Percentiles rank a stretch among this genome's conserved stretches.
phyloP scores from a whole-genome alignment of 2,113 vertebrate species.

The Oreocharis arfaki region DNA sequence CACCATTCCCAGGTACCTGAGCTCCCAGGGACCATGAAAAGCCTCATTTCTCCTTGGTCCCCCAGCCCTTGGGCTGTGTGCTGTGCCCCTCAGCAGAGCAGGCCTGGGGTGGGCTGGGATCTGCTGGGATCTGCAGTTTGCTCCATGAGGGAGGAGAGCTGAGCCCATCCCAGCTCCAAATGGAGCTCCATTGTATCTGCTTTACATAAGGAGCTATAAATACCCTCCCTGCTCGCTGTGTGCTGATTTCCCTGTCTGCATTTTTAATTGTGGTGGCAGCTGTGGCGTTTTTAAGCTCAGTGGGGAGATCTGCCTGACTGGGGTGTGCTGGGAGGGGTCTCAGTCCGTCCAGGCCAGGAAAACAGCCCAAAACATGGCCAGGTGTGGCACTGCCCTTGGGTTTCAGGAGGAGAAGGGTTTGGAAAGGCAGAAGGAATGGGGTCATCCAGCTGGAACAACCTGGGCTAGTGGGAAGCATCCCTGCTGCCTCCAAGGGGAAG shows the following conservation, averaged over 20 bases:
- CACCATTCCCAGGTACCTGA: background rate
- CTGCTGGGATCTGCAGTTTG: background rate
- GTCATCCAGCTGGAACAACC: background rate
- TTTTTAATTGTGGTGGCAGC: conserved; percentile 11
- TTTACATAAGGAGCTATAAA: conserved; percentile 2
- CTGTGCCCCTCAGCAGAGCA: no score
- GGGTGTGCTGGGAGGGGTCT: background rate
- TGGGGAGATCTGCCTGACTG: background rate
- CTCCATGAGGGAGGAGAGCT: background rate
- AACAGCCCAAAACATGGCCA: rapidly evolving
- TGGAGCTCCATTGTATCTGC: background rate
- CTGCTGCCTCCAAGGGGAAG: background rate
- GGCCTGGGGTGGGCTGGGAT: background rate
- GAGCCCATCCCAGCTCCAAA: background rate
- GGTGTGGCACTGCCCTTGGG: background rate
- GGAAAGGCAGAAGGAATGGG: background rate
- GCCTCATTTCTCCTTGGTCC: rapidly evolving
- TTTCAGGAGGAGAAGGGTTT: background rate
- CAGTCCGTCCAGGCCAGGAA: background rate
- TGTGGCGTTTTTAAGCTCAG: background rate
- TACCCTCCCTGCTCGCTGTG: background rate
- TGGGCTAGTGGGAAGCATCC: background rate
- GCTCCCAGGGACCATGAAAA: background rate
- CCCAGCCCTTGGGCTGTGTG: no score
- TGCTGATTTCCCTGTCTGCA: background rate